Percentiles rank a stretch among this genome's conserved stretches.
phyloP scores from a whole-genome alignment of 2,113 vertebrate species.

The Melanocharis versteri region DNA sequence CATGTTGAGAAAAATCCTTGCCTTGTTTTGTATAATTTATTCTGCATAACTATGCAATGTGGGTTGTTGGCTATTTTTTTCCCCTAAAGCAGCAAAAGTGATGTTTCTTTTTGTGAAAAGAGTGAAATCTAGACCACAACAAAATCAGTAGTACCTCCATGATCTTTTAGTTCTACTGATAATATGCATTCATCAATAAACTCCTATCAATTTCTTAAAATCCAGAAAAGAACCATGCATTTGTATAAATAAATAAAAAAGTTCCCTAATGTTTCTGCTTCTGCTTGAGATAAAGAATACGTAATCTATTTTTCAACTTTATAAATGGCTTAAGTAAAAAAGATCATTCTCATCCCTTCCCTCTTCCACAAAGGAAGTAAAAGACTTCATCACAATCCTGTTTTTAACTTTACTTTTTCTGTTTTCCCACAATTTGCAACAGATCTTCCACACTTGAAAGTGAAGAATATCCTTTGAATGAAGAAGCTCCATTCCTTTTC shows the following conservation, averaged over 20 bases:
- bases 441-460: not conserved
- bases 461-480: not conserved
- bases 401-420: not conserved
- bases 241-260: not conserved
- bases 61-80: not conserved
- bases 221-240: not conserved
- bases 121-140: not conserved
- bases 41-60: not conserved
- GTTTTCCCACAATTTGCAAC: not conserved
- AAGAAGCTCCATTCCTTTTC: not conserved
- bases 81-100: not conserved
- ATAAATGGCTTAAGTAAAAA: not conserved
- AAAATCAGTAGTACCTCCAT: not conserved
- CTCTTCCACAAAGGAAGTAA: not conserved
- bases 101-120: not conserved
- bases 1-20: not conserved
- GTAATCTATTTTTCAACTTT: not conserved
- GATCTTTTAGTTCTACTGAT: not conserved
- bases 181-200: not conserved
- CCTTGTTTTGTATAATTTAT: not conserved
- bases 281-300: not conserved
- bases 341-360: not conserved
- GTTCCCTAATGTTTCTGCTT: not conserved
- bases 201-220: not conserved
- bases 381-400: not conserved